Percentiles rank a stretch among this genome's conserved stretches.
Conservation (phyloP, 2,888 invertebrate species). For the Quadriops clusia region DNA sequence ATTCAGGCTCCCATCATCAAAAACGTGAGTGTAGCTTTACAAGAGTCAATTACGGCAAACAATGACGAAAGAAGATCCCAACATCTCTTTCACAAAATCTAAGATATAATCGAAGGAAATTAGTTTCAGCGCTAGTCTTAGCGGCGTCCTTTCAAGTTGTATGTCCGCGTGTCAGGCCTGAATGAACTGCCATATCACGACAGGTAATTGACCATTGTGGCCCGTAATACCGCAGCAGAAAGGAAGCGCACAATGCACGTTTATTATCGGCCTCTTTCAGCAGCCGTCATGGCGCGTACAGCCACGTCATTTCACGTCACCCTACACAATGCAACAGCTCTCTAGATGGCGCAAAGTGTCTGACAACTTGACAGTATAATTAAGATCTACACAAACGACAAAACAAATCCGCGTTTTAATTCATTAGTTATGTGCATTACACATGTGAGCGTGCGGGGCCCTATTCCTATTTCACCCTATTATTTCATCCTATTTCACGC, state of each 20-base stretch:
- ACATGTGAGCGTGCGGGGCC: slow-evolving; percentile 9
- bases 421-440: slow-evolving; percentile 16
- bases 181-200: slow-evolving; percentile 30
- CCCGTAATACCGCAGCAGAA: slow-evolving; percentile 26
- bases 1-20: slow-evolving; percentile 5
- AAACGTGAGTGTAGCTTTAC: slow-evolving; percentile 9
- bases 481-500: no score
- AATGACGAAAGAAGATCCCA: slow-evolving; percentile 11
- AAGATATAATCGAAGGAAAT: slow-evolving; percentile 25
- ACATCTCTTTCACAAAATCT: slow-evolving; percentile 20
- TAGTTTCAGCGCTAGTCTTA: slow-evolving; percentile 20
- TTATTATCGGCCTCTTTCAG: slow-evolving; percentile 33
- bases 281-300: slow-evolving; percentile 28
- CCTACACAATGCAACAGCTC: slow-evolving; percentile 23
- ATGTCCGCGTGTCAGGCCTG: slow-evolving; percentile 20
- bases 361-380: slow-evolving; percentile 35
- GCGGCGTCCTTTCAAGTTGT: slow-evolving; percentile 22
- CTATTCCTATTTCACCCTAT: no score
- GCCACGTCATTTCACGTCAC: slow-evolving; percentile 32
- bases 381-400: slow-evolving; percentile 29
- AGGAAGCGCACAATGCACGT: slow-evolving; percentile 33
- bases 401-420: slow-evolving; percentile 25
- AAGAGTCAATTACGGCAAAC: slow-evolving; percentile 15
- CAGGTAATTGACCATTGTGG: slow-evolving; percentile 36
- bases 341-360: slow-evolving; percentile 27